Base-by-base conservation (phyloP, 2,797 vertebrate species). In the Meda fulgida region DNA sequence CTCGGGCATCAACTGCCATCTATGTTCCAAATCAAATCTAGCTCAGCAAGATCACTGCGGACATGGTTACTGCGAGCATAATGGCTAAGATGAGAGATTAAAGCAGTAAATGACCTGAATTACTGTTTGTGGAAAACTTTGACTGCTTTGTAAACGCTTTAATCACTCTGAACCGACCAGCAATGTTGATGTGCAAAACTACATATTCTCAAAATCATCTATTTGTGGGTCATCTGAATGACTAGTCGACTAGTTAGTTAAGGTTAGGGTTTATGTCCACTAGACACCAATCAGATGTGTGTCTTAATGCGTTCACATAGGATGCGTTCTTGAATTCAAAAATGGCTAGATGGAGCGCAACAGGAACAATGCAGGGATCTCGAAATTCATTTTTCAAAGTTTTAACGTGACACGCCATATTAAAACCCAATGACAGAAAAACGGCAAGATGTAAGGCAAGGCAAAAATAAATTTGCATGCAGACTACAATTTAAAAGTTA, bases 21-120 rank as follows among this genome's bases (percentile, higher is more conserved):
- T 51, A 36, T 18, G 78, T 51, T 75, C 43, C 31, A 67, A 65
- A 51, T 76, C 31, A 76, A 83, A 66, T 76, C 71, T 48, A 66
- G 40, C 81, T 72, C 80, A 81, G 53, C 55, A 63, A 71, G 72
- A 81, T 60, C 55, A 65, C 58, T 26, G 40, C 11, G 9, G 53
- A 21, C 78, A 48, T 9, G 2, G n/a, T 72, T 72, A 82, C 38
- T 46, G 69, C 10, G 23, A 34, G 55, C 40, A 65, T 75, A 65
- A 82, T 0, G 29, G 29, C 26, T 26, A 5, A 75, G 80, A 29
- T 78, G 55, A 78, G 23, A 78, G 76, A 63, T 78, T 63, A 58
- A 40, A 71, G 26, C 16, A 10, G 23, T 19, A 36, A 26, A 70
- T 80, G 23, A 48, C 8, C 18, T 10, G 13, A 48, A 65, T 51